A percentile compares a stretch with the other conserved stretches of the same genome.
Conservation (phyloP, 2,113 vertebrate genomes). For the Oxyura jamaicensis region DNA sequence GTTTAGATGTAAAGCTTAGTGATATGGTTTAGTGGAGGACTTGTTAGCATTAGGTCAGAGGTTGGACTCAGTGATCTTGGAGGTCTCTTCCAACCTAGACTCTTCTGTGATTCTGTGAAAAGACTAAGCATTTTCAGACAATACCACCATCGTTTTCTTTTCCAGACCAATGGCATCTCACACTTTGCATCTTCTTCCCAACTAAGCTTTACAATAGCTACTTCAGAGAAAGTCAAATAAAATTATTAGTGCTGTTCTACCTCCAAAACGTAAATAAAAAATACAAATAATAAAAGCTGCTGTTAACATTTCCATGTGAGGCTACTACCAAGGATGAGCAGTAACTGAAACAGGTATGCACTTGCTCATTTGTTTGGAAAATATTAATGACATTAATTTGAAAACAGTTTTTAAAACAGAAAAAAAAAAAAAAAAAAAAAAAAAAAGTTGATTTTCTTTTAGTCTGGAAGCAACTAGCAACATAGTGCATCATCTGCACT, state of each 20-base stretch:
- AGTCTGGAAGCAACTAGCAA: background rate
- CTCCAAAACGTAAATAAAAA: conserved; percentile 5
- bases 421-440: background rate
- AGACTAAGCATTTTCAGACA: background rate
- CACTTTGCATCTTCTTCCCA: background rate
- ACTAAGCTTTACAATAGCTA: background rate
- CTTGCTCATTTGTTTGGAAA: background rate
- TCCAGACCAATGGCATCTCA: background rate
- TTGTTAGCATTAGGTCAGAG: too few relatives aligned
- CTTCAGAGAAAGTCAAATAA: background rate
- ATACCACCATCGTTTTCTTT: background rate
- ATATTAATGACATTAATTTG: background rate
- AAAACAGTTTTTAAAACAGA: background rate
- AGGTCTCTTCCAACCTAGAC: too few relatives aligned
- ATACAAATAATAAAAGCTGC: background rate
- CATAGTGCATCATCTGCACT: background rate
- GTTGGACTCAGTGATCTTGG: too few relatives aligned
- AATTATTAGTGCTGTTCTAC: background rate
- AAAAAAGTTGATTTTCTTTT: background rate
- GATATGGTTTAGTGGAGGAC: too few relatives aligned
- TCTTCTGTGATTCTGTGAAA: background rate
- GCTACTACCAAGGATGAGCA: background rate
- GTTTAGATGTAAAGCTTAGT: too few relatives aligned
- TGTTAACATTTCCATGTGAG: background rate
- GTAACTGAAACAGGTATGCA: background rate